Conservation (phyloP, 23 tunicate species). For the Trididemnum clinides region DNA sequence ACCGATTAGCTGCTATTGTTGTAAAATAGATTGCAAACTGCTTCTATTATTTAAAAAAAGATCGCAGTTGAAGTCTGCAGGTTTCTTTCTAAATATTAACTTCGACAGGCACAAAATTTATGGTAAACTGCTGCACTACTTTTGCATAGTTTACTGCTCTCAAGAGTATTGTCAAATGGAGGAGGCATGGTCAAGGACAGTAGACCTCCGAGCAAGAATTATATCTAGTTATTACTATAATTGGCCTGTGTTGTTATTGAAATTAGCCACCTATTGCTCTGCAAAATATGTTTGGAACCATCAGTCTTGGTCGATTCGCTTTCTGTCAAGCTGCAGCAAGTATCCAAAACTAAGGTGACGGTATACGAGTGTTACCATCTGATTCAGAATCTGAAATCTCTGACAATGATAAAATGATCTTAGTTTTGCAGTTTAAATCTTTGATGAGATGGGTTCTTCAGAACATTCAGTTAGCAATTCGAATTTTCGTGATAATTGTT, state of each 20-base stretch:
- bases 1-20: neutral
- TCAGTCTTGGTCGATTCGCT: neutral
- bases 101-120: neutral
- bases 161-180: neutral
- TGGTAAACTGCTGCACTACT: neutral
- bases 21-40: neutral
- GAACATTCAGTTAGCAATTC: neutral
- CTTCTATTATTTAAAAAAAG: neutral
- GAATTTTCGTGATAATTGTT: neutral
- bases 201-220: neutral
- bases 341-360: neutral
- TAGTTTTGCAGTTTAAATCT: neutral
- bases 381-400: slow-evolving; percentile 5
- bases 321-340: neutral
- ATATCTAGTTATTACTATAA: neutral
- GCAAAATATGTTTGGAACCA: neutral
- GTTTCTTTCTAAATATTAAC: neutral
- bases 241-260: neutral
- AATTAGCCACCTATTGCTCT: neutral
- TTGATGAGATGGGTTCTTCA: neutral
- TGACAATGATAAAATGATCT: neutral
- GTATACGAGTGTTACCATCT: slow-evolving; percentile 3
- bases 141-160: neutral
- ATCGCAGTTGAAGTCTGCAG: neutral
- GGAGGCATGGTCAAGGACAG: neutral